These are phyloP conservation scores for Paedocypris sp. DNA, from an alignment of 2,113 vertebrate genomes.

Conservation along the genomic window DNA sequence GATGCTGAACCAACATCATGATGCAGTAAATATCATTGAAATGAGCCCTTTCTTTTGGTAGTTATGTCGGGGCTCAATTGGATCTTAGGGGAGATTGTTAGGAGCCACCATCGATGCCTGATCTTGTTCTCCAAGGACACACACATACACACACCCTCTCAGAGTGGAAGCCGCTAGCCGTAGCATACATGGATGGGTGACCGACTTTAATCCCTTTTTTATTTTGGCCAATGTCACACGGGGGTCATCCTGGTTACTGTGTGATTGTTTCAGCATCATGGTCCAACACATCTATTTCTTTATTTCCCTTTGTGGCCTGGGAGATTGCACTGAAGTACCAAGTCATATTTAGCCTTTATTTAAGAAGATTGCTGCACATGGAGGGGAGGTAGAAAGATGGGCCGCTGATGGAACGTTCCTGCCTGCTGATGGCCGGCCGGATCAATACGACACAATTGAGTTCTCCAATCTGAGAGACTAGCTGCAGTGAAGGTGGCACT, in stretches of 20 bases:
- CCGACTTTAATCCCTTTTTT: constrained; percentile 43
- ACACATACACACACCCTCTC: constrained; percentile 5
- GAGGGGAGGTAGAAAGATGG: constrained; percentile 4
- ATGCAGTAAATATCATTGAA: background rate
- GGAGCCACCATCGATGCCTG: background rate
- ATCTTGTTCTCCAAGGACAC: constrained; percentile 18
- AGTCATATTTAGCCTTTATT: constrained; percentile 54
- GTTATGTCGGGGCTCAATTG: background rate
- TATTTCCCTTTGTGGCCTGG: constrained; percentile 44
- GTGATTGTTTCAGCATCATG: constrained; percentile 47
- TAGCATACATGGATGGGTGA: constrained; percentile 34
- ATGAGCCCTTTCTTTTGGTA: background rate
- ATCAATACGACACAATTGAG: constrained; percentile 66
- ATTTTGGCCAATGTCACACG: constrained; percentile 51
- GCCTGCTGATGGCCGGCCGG: constrained; percentile 50
- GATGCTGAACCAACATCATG: background rate
- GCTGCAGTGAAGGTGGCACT: constrained; percentile 46
- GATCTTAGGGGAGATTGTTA: constrained; percentile 19
- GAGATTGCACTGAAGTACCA: constrained; percentile 52
- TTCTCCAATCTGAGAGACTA: constrained; percentile 59
- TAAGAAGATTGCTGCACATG: constrained; percentile 53
- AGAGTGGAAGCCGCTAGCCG: constrained; percentile 24
- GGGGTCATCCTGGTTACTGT: constrained; percentile 56
- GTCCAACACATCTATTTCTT: constrained; percentile 37
- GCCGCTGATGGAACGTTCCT: constrained; percentile 33